These are phyloP conservation scores for Eudyptes chrysolophus DNA, from an alignment of 2,113 vertebrate species.

Conservation along the genomic window DNA sequence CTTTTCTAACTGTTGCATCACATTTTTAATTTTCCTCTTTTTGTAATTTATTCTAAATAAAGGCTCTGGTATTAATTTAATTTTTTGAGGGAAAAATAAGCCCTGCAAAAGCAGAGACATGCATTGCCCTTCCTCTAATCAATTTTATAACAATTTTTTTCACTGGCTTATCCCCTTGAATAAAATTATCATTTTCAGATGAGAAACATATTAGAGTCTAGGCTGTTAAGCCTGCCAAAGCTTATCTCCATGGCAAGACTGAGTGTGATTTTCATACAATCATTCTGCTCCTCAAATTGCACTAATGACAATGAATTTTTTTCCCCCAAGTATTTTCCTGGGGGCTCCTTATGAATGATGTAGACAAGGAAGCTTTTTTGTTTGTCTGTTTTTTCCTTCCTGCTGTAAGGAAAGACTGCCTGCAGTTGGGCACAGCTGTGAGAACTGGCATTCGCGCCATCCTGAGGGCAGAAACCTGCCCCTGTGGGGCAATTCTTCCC, in stretches of 20 bases:
- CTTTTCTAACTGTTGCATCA: constrained; percentile 4
- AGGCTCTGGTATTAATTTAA: constrained; percentile 11
- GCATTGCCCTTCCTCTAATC: neutral
- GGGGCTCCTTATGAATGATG: neutral
- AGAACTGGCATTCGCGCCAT: neutral
- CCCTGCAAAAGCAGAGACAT: neutral
- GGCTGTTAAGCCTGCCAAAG: constrained; percentile 1
- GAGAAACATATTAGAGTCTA: neutral
- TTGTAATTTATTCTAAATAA: constrained; percentile 35
- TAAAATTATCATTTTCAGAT: neutral
- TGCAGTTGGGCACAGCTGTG: neutral
- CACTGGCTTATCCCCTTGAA: neutral
- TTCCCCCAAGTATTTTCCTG: neutral
- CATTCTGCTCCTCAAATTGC: neutral
- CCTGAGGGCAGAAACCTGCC: neutral
- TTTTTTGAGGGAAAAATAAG: constrained; percentile 12
- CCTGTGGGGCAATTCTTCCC: neutral
- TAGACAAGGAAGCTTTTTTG: neutral
- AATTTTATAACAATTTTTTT: constrained; percentile 5
- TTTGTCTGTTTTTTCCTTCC: neutral
- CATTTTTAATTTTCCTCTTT: neutral
- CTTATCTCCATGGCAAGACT: neutral
- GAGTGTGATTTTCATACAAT: neutral
- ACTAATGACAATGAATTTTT: neutral
- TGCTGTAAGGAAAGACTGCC: neutral